phyloP scores from a whole-genome alignment of 92 coral and sea anemone species.

The Meandrina meandrites region DNA sequence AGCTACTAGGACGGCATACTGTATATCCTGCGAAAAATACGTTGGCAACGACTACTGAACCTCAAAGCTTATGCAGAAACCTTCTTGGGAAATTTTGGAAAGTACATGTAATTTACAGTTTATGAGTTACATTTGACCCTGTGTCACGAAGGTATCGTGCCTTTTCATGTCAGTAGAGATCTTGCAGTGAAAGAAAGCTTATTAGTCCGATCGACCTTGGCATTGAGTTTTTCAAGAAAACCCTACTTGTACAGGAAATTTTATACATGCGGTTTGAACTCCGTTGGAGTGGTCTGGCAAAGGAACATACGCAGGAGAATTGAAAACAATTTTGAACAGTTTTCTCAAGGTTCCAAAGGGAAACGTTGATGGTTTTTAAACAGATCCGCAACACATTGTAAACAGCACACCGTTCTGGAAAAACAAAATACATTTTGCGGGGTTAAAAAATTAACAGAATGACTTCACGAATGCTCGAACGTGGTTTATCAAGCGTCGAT shows the following conservation, averaged over 20 bases:
- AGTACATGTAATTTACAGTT: neutral
- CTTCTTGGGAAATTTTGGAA: neutral
- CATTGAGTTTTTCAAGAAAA: neutral
- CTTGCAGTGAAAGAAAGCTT: neutral
- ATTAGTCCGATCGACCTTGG: neutral
- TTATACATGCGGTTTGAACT: neutral
- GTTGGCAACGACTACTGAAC: neutral
- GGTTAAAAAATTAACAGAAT: neutral
- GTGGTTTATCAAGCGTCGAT: slow-evolving; percentile 6
- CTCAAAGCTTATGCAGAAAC: neutral
- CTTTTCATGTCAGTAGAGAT: slow-evolving; percentile 2
- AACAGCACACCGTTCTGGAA: neutral
- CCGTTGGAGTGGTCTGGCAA: neutral
- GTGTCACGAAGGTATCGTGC: neutral
- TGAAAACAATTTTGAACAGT: neutral
- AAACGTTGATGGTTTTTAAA: slow-evolving; percentile 2
- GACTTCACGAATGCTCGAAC: slow-evolving; percentile 15
- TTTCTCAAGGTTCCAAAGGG: neutral
- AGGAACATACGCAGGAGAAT: neutral
- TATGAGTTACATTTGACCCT: slow-evolving; percentile 24
- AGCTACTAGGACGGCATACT: neutral
- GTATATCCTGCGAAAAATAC: neutral
- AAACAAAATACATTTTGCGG: neutral
- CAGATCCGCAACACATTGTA: slow-evolving; percentile 8
- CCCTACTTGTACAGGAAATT: neutral